A percentile compares a stretch with the other conserved stretches of the same genome.
phyloP scores from a whole-genome alignment of 2,797 vertebrate species.

The Pipistrellus nathusii region DNA sequence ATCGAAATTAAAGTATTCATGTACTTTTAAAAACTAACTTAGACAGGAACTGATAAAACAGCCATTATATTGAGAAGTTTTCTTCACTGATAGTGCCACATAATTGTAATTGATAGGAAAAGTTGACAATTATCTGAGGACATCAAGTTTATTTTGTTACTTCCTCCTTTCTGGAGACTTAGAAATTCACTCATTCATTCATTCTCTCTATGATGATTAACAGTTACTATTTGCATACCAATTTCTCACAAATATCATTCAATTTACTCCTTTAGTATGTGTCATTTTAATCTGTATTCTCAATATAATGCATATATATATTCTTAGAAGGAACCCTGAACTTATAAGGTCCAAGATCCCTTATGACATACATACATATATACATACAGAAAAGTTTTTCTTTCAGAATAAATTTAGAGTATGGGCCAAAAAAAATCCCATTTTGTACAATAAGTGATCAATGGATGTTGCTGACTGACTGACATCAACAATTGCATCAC shows the following conservation, averaged over 20 bases:
- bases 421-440: not conserved
- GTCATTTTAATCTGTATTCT: slow-evolving; percentile 43
- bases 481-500: slow-evolving; percentile 11
- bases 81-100: slow-evolving; percentile 2
- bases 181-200: slow-evolving; percentile 22
- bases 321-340: slow-evolving; percentile 37
- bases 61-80: slow-evolving; percentile 6
- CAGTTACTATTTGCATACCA: slow-evolving; percentile 14
- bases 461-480: not conserved
- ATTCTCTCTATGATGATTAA: not conserved
- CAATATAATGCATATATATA: not conserved
- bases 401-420: slow-evolving; percentile 49
- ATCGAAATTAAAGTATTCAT: slow-evolving; percentile 9
- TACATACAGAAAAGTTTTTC: slow-evolving; percentile 39
- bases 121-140: not conserved
- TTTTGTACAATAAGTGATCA: not conserved
- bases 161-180: slow-evolving; percentile 26
- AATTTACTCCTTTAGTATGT: not conserved
- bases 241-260: slow-evolving; percentile 61
- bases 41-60: slow-evolving; percentile 32
- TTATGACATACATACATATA: not conserved
- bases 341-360: not conserved
- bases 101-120: slow-evolving; percentile 49
- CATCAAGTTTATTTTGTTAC: slow-evolving; percentile 25
- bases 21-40: slow-evolving; percentile 44